phyloP scores from a whole-genome alignment of 2,888 invertebrate genomes.

The Coelogynopora nodosa region DNA sequence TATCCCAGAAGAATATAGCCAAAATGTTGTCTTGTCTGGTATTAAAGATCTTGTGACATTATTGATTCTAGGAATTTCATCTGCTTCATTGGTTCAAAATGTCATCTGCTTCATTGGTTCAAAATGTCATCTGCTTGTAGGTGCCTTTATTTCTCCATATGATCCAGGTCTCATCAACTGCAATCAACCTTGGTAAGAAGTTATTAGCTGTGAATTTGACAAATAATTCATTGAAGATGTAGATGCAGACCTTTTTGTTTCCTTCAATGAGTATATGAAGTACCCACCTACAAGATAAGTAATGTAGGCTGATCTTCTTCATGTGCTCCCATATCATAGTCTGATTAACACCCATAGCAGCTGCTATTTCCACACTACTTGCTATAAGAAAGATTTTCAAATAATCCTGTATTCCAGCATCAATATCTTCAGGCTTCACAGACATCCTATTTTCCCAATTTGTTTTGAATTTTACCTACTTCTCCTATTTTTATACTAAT shows the following conservation, averaged over 20 bases:
- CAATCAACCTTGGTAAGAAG: conserved; percentile 31
- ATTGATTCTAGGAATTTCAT: not conserved
- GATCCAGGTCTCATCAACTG: conserved; percentile 20
- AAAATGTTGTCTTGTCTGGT: not conserved
- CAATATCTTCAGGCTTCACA: conserved; percentile 43
- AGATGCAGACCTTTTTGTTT: not conserved
- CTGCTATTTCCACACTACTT: conserved; percentile 34
- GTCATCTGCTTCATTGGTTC: not conserved
- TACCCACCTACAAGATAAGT: conserved; percentile 5
- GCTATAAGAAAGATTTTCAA: not conserved
- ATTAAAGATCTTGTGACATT: not conserved
- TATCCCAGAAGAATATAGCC: not conserved
- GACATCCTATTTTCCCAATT: too few species aligned
- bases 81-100: not conserved
- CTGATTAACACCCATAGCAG: not conserved
- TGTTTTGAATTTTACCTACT: too few species aligned
- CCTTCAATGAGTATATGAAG: conserved; percentile 10
- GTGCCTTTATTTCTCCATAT: not conserved
- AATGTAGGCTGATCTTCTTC: conserved; percentile 18
- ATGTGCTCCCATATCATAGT: conserved; percentile 21
- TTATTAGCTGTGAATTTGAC: conserved; percentile 8
- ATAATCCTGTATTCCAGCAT: not conserved
- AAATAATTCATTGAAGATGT: not conserved
- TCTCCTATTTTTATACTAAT: too few species aligned
- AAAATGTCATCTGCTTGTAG: not conserved